Evolutionary conservation across 1,140 invertebrate species (phyloP), one percentile per base, ranked within the genome.

Genomic region (Pogonognathellus flavescens): DNA sequence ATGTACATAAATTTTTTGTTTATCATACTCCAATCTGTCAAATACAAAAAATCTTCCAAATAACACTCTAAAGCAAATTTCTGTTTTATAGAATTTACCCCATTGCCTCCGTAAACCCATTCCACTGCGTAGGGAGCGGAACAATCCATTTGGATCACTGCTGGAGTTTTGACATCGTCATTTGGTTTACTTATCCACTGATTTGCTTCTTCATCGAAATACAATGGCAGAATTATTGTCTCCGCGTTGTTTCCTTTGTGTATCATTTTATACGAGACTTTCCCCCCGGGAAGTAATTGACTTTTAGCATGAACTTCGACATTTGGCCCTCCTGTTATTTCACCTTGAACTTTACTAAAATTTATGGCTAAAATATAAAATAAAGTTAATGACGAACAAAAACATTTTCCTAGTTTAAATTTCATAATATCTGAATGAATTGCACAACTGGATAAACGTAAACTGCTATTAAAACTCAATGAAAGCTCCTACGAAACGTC

Each of bases 101-200:
- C 81, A 25, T 82, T 57, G 5, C 81, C 81, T 60, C 60, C 57
- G 31, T 82, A 82, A 7, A n/a, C 1, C 20, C 20, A 82, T 82
- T 82, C 81, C 2, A 82, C 81, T n/a, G 81, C 81, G 41, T 60
- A 82, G n/a, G 81, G 25, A 41, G 81, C 81, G 18, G n/a, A 3
- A 20, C 81, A 82, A 18, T 60, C 59, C 16, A 82, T 52, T 82
- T 82, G 55, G 16, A 82, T 16, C 2, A 25, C 49, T 41, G 50
- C 81, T 0, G 81, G 22, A 8, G n/a, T 57, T 60, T 10, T 60
- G 14, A 18, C 59, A 49, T 62, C 18, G 31, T 59, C 81, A 41
- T 60, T 62, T 0, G 57, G 55, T 22, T 82, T 57, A 10, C 18
- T 31, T 16, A 50, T 25, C 81, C 81, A 82, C 10, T 82, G 31